Base-by-base conservation (phyloP, 2,888 invertebrate species). In the Acleris emargana region DNA sequence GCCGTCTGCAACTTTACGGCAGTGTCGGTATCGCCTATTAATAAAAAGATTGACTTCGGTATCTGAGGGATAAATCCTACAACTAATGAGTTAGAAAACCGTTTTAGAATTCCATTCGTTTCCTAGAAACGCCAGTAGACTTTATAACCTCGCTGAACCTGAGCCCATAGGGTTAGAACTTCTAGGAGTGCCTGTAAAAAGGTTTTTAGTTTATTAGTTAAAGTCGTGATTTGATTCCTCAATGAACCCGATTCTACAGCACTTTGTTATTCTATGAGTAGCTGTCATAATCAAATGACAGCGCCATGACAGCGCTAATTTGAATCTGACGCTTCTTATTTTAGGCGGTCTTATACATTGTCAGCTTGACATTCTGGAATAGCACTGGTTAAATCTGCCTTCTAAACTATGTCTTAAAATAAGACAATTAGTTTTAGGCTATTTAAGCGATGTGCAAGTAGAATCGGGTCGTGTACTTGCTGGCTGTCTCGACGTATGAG, bases 71-170 rank as follows among this genome's bases (percentile, higher is more conserved):
- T 63, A 63, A 63, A 63, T 63, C 58, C 22, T 47, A 25, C 25
- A 63, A 58, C 63, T 63, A 63, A 63, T 58, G 63, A 63, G 52
- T 51, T 52, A 53, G 63, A 63, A 59, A 60, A 63, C 58, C 45
- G 22, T 47, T 52, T 58, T 58, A 63, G 63, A 58, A 63, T 58
- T 58, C 52, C 32, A 58, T 38, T 5, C 45, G 52, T 63, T 58
- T 63, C 63, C 52, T 52, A 52, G 63, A 52, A 38, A 43, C 58
- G 62, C 43, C 62, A 1, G 42, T 17, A 2, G 42, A 62, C 50
- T 57, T 57, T 62, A 57, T 57, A 62, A 43, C 57, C 62, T 50
- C 18, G 42, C 6, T 25, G 49, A 38, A 57, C 47, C 18, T 55
- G 38, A 54, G 13, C 28, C 18, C 32, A 32, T 20, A 17, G 18